Evolutionary conservation across 2,888 invertebrate genomes (phyloP), one percentile per base, ranked within the genome.

Genomic region (Ormyrus nitidulus): DNA sequence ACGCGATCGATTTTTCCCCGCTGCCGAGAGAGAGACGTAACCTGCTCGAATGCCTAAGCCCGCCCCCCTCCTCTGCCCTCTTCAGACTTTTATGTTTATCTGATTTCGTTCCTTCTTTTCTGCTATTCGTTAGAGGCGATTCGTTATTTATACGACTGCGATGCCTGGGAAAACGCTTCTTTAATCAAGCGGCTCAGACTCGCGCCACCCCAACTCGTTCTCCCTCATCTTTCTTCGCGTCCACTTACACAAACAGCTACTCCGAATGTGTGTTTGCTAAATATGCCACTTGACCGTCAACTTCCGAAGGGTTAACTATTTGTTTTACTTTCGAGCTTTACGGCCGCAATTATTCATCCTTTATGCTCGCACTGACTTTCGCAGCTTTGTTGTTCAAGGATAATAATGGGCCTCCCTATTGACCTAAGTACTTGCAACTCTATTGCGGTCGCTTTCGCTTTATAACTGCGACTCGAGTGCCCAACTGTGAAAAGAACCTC

Each of bases 281-380:
- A 88, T 85, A 86, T 85, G 85, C 87, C 88, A 88, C 87, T 89
- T 88, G 86, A 85, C 85, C 83, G 85, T 86, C 86, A 86, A 88
- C 86, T 87, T 85, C 84, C 87, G 86, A 86, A 83, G 79, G 86
- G 85, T 86, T 88, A 86, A 83, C 85, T 88, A 87, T 88, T 89
- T 89, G 87, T 89, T 88, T 89, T 88, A 89, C 87, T 86, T 85
- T 84, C 85, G 83, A 85, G 84, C 34, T 34, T 34, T 34, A 34
- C 34, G 34, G 34, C 34, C 34, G 34, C 34, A 34, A 34, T 34
- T 34, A 34, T 34, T 34, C 34, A 34, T 34, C 34, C 34, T 87
- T 88, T 87, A 85, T 86, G 81, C 83, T 75, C 80, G 83, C 79
- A 83, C 83, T 78, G 70, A 74, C 82, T 79, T 83, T 73, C 34